Evolutionary conservation across 2,888 invertebrate genomes (phyloP).

Genomic region (Caenorhabditis wallacei): DNA sequence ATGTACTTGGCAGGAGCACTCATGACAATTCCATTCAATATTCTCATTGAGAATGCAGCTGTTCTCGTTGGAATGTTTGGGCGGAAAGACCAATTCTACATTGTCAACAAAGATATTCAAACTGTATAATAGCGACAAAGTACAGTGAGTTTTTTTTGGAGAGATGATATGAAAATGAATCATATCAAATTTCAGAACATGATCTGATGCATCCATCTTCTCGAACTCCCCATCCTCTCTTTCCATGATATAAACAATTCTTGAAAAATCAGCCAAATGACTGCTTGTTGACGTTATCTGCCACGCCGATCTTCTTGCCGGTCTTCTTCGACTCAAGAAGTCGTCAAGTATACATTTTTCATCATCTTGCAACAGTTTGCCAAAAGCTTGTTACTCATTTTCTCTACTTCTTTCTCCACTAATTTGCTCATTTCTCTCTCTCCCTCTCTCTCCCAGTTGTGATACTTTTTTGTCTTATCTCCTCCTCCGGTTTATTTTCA

Average conservation of each 20-base stretch:
- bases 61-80: conserved; percentile 96
- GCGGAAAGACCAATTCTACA: conserved; percentile 96
- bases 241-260: conserved; percentile 51
- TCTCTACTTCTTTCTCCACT: conserved; percentile 6
- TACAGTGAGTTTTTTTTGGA: conserved; percentile 44
- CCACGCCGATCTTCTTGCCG: conserved; percentile 50
- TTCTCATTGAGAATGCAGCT: conserved; percentile 95
- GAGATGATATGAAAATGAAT: neutral
- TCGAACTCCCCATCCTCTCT: conserved; percentile 27
- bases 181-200: conserved; percentile 34
- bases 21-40: conserved; percentile 93
- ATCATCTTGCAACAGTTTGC: conserved; percentile 28
- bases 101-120: conserved; percentile 89
- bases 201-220: conserved; percentile 44
- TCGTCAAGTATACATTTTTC: conserved; percentile 3
- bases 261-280: conserved; percentile 34
- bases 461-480: conserved; percentile 29
- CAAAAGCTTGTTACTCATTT: conserved; percentile 8
- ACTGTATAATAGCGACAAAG: conserved; percentile 54
- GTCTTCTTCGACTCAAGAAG: conserved; percentile 35
- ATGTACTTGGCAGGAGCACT: conserved; percentile 88
- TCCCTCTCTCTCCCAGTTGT: conserved; percentile 33
- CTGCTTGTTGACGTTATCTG: conserved; percentile 15
- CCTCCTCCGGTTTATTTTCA: conserved; percentile 33
- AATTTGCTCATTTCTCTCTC: conserved; percentile 23